Evolutionary conservation across 2,888 invertebrate genomes (phyloP), one percentile per base, ranked within the genome.

Genomic region (Folsomia candida): DNA sequence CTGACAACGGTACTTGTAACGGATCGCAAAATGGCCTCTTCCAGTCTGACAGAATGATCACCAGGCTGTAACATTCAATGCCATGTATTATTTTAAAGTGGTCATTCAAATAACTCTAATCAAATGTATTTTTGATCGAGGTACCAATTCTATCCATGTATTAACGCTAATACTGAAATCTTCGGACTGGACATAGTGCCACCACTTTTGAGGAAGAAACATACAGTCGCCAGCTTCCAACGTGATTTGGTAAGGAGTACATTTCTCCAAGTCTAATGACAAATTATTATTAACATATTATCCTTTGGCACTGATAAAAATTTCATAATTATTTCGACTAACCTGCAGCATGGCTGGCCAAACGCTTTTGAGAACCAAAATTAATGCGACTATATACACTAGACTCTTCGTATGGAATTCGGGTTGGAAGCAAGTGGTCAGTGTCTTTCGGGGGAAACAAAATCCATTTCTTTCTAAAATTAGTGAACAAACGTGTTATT

Each of bases 371-470:
- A 2, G 77, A 74, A 24, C 72, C 59, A 51, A 95, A 90, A 82
- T 94, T 92, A 59, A 92, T 86, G 82, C 88, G 87, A 81, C 93
- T 94, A 83, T 93, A 97, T 9, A 97, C 87, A 83, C 94, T 97
- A 0, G 97, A 97, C 83, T 97, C 97, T 85, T 97, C 97, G 84
- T 94, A 98, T 0, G 97, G 97, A 65, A 97, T 87, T 81, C 97
- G 87, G 0, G 92, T 92, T 28, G 92, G 89, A 79, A 88, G 88
- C 77, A 97, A 80, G 54, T 79, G 81, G 57, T 87, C 84, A 54
- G 87, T 87, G 51, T 89, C 86, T 71, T 88, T 87, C 3, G 95
- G 94, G 4, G 95, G 93, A 83, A 95, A 95, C 26, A 98, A 84
- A 64, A 94, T 84, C 98, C 98, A 98, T 60, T 88, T 86, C 84